A percentile compares a stretch with the other conserved stretches of the same genome.
These are phyloP conservation scores for Leucoraja erinaceus DNA, from an alignment of 2,113 vertebrate genomes.

Conservation along the genomic window DNA sequence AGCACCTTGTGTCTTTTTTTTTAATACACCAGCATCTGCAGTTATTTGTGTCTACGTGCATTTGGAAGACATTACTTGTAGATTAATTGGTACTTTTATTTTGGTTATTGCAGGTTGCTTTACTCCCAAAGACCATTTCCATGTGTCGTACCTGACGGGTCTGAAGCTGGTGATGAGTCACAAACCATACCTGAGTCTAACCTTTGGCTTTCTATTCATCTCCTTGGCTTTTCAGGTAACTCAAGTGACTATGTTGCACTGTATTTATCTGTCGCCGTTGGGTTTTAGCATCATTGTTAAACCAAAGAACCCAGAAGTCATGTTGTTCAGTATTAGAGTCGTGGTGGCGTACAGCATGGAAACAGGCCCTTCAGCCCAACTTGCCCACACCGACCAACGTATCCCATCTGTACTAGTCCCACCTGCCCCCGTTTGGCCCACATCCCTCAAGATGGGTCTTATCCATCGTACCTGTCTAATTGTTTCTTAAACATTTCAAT, in stretches of 20 bases:
- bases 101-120: slow-evolving; percentile 44
- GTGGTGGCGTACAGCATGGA: no score
- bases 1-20: no score
- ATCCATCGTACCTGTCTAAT: no score
- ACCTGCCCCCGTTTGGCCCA: no score
- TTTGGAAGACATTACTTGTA: not conserved
- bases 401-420: no score
- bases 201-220: slow-evolving; percentile 51
- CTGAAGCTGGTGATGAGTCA: slow-evolving; percentile 49
- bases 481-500: no score
- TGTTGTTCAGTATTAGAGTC: not conserved
- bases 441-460: no score
- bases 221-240: slow-evolving; percentile 57
- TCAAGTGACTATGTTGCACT: not conserved
- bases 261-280: not conserved
- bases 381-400: no score
- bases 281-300: not conserved
- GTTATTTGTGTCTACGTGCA: not conserved
- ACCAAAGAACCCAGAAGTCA: not conserved
- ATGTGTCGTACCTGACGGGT: slow-evolving; percentile 45
- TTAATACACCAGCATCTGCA: no score
- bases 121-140: slow-evolving; percentile 43
- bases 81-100: not conserved
- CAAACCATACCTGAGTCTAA: slow-evolving; percentile 47
- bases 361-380: no score